These are phyloP conservation scores for mouse (Mus musculus) DNA, from an alignment of 2,113 vertebrate species.

Conservation along the genomic window DNA sequence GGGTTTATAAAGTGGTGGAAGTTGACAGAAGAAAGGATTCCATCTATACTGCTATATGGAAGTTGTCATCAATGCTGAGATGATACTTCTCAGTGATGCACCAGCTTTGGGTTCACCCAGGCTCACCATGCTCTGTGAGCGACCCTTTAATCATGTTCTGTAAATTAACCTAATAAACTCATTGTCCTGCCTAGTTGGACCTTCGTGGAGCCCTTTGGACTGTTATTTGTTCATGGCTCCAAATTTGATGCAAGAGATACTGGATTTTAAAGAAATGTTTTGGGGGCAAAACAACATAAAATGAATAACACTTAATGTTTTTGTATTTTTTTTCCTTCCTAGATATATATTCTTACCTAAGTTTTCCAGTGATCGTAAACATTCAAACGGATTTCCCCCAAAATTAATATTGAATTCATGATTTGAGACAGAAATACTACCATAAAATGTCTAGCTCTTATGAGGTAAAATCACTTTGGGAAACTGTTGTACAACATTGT, in stretches of 20 bases:
- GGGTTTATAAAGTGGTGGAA: background rate
- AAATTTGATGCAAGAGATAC: background rate
- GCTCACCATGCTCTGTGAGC: background rate
- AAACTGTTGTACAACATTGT: background rate
- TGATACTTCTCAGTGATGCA: background rate
- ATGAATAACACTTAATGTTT: background rate
- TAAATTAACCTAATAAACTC: background rate
- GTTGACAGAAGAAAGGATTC: background rate
- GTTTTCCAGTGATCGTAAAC: background rate
- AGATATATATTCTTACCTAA: background rate
- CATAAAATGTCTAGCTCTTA: background rate
- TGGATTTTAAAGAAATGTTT: background rate
- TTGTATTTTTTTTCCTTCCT: constrained; percentile 7
- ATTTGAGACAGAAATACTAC: constrained; percentile 9
- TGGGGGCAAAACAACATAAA: background rate
- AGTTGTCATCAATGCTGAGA: background rate
- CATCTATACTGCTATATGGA: background rate
- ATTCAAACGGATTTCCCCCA: background rate
- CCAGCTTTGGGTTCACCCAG: background rate
- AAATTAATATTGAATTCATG: fast-evolving
- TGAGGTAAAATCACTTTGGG: background rate
- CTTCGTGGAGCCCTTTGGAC: background rate
- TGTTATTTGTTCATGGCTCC: background rate
- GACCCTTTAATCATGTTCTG: background rate
- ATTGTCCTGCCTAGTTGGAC: background rate